Evolutionary conservation across 2,113 vertebrate species (phyloP), one percentile per base, ranked within the genome.

Genomic region (Oncorhynchus mykiss): DNA sequence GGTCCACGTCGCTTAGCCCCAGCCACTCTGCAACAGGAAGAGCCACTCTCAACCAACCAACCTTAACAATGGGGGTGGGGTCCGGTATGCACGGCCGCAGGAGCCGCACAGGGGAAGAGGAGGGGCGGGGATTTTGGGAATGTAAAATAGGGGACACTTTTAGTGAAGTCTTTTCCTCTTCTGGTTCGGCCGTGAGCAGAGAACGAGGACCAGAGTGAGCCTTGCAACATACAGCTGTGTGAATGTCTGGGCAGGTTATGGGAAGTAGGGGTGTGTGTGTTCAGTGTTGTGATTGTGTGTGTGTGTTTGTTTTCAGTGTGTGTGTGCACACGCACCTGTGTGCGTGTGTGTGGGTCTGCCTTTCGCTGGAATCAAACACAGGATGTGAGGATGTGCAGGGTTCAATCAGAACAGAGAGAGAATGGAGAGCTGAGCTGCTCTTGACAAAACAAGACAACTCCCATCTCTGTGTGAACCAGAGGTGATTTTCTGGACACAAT

Each of bases 21-120:
- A 82, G 84, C 70, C 78, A 72, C 76, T 88, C 86, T 88, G 80
- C 13, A 78, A 88, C 81, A 88, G 84, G 83, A 86, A 89, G 76
- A 89, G 78, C 51, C 25, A 68, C 76, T 74, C 76, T 75, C 82
- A 79, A 67, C 72, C 73, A 68, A 29, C 25, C 39, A 72, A 79
- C 72, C 79, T 80, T 79, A 86, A 87, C 88, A 87, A 89, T 87
- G 74, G 79, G 76, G 84, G 82, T 77, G 82, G 80, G 84, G 80
- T 82, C 65, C 71, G n/a, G 14, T 34, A 62, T 9, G n/a, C 22
- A 64, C 9, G 70, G 57, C 76, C 48, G 77, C 71, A 74, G 73
- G 83, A 62, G 66, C 60, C 59, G n/a, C 59, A 70, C 7, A 75
- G 68, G 57, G 67, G 70, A 45, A 60, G 72, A 71, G 77, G 54